A percentile compares a stretch with the other conserved stretches of the same genome.
Conservation (phyloP, 2,113 vertebrate species). For the Chionis minor region DNA sequence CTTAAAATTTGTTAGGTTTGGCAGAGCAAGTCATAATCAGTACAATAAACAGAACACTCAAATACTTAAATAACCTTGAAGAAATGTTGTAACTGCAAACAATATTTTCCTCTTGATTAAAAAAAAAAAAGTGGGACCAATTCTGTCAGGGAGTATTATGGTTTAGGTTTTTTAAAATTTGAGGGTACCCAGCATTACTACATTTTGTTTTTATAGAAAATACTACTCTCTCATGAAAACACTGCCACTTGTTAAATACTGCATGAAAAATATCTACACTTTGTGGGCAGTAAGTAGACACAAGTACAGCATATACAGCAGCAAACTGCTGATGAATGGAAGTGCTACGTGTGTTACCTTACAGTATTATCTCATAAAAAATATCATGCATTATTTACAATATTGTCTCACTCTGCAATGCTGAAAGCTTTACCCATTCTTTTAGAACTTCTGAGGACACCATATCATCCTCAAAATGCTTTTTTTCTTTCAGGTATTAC, state of each 20-base stretch:
- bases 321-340: background rate
- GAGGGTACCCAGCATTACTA: background rate
- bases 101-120: constrained; percentile 10
- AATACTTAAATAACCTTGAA: constrained; percentile 59
- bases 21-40: constrained; percentile 52
- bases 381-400: background rate
- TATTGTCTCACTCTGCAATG: background rate
- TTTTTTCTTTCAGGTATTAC: background rate
- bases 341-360: background rate
- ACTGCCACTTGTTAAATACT: background rate
- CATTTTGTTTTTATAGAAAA: background rate
- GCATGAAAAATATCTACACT: background rate
- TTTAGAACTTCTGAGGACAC: background rate
- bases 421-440: background rate
- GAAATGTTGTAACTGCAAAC: constrained; percentile 21
- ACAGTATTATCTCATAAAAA: background rate
- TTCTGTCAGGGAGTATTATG: background rate
- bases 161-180: background rate
- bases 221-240: background rate
- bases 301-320: background rate
- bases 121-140: background rate
- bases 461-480: background rate
- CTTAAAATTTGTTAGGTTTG: constrained; percentile 65
- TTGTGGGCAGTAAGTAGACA: background rate
- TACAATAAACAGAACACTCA: constrained; percentile 56